Percentiles rank a stretch among this genome's conserved stretches.
phyloP scores from a whole-genome alignment of 2,888 invertebrate species.

The Mimumesa dahlbomi region DNA sequence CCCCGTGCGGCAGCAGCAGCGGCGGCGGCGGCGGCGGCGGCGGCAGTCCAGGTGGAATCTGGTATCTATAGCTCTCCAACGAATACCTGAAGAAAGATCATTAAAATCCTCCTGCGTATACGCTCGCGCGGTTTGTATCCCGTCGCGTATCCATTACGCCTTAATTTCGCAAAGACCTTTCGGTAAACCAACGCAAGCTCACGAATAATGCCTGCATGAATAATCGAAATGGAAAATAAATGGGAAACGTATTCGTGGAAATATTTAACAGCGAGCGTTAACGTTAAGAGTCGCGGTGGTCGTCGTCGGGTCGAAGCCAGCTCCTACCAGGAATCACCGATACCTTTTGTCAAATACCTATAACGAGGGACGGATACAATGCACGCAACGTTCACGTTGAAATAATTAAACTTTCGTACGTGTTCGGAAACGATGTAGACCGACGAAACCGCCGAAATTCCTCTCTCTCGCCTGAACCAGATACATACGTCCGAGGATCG shows the following conservation, averaged over 20 bases:
- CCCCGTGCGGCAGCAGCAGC: slow-evolving; percentile 28
- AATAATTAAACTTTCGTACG: too few species aligned
- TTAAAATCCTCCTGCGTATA: slow-evolving; percentile 59
- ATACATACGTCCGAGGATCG: not conserved
- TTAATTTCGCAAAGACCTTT: slow-evolving; percentile 57
- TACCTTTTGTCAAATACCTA: too few species aligned
- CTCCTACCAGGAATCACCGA: too few species aligned
- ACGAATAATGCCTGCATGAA: slow-evolving; percentile 39
- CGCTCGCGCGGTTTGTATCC: slow-evolving; percentile 59
- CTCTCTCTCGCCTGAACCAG: not conserved
- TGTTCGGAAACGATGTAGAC: too few species aligned
- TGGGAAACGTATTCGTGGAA: slow-evolving; percentile 14
- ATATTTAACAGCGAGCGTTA: too few species aligned
- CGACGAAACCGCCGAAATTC: too few species aligned
- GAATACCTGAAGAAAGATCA: slow-evolving; percentile 65
- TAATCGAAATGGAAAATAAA: slow-evolving; percentile 54
- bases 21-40: slow-evolving; percentile 48
- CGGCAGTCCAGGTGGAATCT: slow-evolving; percentile 61
- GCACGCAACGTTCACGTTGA: too few species aligned
- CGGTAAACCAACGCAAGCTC: slow-evolving; percentile 41
- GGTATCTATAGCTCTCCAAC: slow-evolving; percentile 60
- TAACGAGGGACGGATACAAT: too few species aligned
- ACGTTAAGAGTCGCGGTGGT: too few species aligned
- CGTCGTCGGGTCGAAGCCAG: too few species aligned
- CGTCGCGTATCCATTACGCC: slow-evolving; percentile 64